Base-by-base conservation (phyloP, 2,888 invertebrate genomes). In the Hirtodrosophila duncani region DNA sequence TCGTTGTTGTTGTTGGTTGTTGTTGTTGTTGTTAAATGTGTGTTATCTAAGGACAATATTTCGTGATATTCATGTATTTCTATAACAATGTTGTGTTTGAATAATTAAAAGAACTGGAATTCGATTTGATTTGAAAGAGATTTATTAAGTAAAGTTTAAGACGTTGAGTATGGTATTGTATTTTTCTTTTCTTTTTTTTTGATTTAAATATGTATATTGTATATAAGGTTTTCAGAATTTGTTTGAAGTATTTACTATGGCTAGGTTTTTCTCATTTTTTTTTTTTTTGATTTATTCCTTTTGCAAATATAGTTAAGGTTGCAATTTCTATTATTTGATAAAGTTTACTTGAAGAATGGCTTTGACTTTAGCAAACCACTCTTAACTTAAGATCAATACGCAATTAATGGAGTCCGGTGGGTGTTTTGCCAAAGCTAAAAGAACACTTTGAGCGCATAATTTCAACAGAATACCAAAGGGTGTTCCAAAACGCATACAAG, bases 71-170 rank as follows among this genome's bases (percentile, higher is more conserved):
- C 31, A n/a, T 49, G 38, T 42, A 2, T 27, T 24, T 43, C 9
- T 26, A 6, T 16, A n/a, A n/a, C n/a, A 34, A 36, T 31, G 20
- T 49, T 26, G 2, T 20, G 31, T 53, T 23, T 24, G 18, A 38
- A 17, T 33, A 68, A 67, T 66, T 51, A 78, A 80, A 78, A 78
- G 77, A 78, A 78, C 80, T 78, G 80, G 80, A 77, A 77, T 70
- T 68, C n/a, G n/a, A n/a, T n/a, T 56, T 63, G 80, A 77, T 77
- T 77, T 72, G 72, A 77, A 79, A 79, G 77, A 77, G 80, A 64
- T 77, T 75, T 77, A 77, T 77, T 77, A 79, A 77, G 70, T 74
- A 63, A 78, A 74, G 67, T 72, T 63, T 55, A 78, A 72, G 79
- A 57, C 37, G 59, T 67, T 70, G 67, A 69, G 56, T 65, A 67